These are phyloP conservation scores for Zeugodacus cucurbitae DNA, from an alignment of 1,140 invertebrate species.

Conservation along the genomic window DNA sequence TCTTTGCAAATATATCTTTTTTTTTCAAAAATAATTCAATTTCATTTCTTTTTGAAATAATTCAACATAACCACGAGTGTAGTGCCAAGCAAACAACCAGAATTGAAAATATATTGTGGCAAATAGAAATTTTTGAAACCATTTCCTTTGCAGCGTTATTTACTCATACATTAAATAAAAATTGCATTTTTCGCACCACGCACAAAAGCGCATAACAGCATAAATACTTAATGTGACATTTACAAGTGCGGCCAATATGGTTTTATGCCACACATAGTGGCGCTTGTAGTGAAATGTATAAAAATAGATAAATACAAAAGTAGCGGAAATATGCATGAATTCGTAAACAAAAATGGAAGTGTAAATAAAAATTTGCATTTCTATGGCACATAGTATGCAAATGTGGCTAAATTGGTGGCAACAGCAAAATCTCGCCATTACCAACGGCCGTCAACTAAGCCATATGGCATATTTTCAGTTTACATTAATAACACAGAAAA, in stretches of 20 bases:
- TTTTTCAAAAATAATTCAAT: no score
- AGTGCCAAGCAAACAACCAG: neutral
- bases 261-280: neutral
- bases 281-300: neutral
- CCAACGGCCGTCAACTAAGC: neutral
- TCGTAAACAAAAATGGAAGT: neutral
- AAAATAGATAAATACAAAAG: neutral
- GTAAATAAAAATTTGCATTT: neutral
- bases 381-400: neutral
- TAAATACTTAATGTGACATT: neutral
- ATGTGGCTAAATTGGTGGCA: neutral
- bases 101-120: neutral
- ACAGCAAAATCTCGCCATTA: neutral
- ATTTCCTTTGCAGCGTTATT: neutral
- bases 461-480: neutral
- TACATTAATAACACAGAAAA: neutral
- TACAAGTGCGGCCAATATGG: neutral
- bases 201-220: neutral
- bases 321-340: neutral
- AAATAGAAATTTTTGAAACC: neutral
- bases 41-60: no score
- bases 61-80: no score
- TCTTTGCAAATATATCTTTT: no score
- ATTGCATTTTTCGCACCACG: neutral
- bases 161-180: slow-evolving; percentile 5